These are phyloP conservation scores for Phymorhynchus buccinoides DNA, from an alignment of 1,140 invertebrate species.

Conservation along the genomic window DNA sequence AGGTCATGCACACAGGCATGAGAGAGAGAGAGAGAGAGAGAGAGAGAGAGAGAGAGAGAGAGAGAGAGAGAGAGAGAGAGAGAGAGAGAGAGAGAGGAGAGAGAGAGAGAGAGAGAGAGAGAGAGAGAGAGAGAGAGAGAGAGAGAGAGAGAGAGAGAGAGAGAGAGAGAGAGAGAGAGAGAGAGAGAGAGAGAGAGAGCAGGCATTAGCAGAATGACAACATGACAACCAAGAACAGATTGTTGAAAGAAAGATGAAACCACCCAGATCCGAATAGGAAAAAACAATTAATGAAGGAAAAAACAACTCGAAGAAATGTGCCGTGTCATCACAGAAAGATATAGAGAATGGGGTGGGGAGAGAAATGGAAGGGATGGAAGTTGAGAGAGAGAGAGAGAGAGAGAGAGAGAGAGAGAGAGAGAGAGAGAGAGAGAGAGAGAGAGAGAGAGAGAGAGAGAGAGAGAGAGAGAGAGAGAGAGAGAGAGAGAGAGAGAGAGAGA, in stretches of 20 bases:
- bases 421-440: constrained; percentile 3
- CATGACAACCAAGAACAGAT: no score
- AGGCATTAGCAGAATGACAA: no score
- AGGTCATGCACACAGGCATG: no score
- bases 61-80: background rate
- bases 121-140: constrained; percentile 8
- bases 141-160: constrained; percentile 20
- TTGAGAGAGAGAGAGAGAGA: constrained; percentile 24
- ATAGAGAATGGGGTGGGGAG: background rate
- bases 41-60: background rate
- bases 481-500: background rate
- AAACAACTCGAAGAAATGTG: no score
- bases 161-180: constrained; percentile 22
- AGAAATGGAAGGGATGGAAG: background rate
- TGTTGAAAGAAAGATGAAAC: no score
- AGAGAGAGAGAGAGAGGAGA: background rate
- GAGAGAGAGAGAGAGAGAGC: constrained; percentile 15
- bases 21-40: constrained; percentile 12
- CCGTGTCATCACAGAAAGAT: background rate
- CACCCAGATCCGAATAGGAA: no score
- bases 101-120: background rate
- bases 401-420: constrained; percentile 8
- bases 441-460: background rate
- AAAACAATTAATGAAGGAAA: background rate
- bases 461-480: background rate